phyloP scores from a whole-genome alignment of 1,140 invertebrate species.

The Drosophila gunungcola region DNA sequence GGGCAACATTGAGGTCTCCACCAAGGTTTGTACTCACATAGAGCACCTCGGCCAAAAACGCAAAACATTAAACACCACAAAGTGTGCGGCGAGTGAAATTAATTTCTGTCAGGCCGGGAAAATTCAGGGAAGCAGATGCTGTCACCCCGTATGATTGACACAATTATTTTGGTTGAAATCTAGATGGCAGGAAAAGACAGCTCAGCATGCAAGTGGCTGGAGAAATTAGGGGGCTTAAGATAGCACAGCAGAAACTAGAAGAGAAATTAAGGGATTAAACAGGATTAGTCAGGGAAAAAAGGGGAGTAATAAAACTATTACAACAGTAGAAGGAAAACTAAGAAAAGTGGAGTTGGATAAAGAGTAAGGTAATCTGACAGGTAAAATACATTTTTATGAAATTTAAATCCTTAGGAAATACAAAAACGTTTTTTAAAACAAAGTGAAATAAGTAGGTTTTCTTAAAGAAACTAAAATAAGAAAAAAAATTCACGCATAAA shows the following conservation, averaged over 20 bases:
- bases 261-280: conserved; percentile 8
- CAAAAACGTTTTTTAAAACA: too few species aligned
- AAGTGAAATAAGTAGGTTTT: too few species aligned
- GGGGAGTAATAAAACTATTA: too few species aligned
- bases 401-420: too few species aligned
- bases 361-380: neutral
- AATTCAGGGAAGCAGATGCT: conserved; percentile 11
- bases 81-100: conserved; percentile 38
- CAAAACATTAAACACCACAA: conserved; percentile 22
- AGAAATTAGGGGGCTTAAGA: conserved; percentile 12
- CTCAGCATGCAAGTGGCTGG: conserved; percentile 4
- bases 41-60: conserved; percentile 1
- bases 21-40: conserved; percentile 75
- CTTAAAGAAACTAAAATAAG: too few species aligned
- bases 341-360: too few species aligned
- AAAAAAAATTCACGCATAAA: too few species aligned
- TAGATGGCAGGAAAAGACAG: neutral
- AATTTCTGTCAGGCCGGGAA: conserved; percentile 16
- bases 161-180: conserved; percentile 35
- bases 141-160: conserved; percentile 38
- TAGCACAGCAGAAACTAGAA: neutral
- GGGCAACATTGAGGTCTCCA: conserved; percentile 84
- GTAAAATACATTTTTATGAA: neutral
- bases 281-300: neutral
- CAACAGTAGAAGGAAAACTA: neutral